These are phyloP conservation scores for Threskiornis aethiopicus DNA, from an alignment of 2,797 vertebrate genomes.

Conservation along the genomic window DNA sequence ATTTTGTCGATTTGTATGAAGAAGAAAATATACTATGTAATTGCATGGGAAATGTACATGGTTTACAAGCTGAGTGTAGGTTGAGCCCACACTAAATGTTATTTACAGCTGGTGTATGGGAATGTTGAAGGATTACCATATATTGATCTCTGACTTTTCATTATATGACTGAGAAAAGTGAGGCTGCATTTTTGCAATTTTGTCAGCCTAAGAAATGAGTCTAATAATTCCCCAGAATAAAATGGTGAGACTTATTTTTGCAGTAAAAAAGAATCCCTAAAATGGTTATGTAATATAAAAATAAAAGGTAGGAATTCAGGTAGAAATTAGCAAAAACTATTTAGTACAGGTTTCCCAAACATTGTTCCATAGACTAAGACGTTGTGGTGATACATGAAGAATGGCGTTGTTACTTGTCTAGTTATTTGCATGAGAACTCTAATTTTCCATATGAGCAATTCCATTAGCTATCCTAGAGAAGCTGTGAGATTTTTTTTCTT, in stretches of 20 bases:
- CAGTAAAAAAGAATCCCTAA: background rate
- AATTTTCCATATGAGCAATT: slow-evolving; percentile 47
- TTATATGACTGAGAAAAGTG: background rate
- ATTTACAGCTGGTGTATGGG: background rate
- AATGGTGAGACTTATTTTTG: background rate
- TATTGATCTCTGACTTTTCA: background rate
- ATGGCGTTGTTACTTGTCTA: slow-evolving; percentile 1
- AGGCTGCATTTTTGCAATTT: background rate
- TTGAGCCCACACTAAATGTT: background rate
- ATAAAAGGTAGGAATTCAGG: background rate
- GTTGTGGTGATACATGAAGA: background rate
- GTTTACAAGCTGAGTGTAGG: background rate
- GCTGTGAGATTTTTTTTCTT: background rate
- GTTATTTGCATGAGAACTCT: slow-evolving; percentile 31
- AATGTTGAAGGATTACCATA: background rate
- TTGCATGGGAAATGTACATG: background rate
- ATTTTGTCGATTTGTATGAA: background rate
- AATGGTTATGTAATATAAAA: background rate
- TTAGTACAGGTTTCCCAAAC: background rate
- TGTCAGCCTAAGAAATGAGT: background rate
- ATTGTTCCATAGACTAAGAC: background rate
- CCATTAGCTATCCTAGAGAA: background rate
- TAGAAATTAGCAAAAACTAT: background rate
- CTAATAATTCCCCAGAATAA: background rate
- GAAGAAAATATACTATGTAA: background rate